Conservation (phyloP, 2,888 invertebrate species). For the Horisme vitalbata region DNA sequence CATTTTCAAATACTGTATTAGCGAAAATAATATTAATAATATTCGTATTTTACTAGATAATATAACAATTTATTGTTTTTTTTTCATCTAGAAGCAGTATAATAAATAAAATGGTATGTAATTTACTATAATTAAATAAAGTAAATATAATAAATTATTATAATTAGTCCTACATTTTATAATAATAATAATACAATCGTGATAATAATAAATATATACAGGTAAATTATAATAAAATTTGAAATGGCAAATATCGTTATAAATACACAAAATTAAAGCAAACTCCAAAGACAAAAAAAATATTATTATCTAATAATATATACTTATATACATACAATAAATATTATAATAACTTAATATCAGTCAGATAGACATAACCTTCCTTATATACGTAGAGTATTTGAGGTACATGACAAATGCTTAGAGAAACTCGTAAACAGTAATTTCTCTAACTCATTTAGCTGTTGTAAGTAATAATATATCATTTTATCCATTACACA, state of each 20-base stretch:
- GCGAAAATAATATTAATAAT: not conserved
- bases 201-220: too few species aligned
- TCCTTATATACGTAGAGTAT: constrained; percentile 45
- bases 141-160: too few species aligned
- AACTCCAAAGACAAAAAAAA: constrained; percentile 65
- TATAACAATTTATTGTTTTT: not conserved
- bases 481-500: constrained; percentile 32
- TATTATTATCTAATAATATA: constrained; percentile 38
- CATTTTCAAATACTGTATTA: constrained; percentile 17
- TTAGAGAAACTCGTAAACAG: constrained; percentile 31
- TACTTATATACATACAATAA: constrained; percentile 41
- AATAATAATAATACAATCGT: too few species aligned
- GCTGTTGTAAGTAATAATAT: constrained; percentile 28
- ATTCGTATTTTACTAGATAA: not conserved
- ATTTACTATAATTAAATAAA: constrained; percentile 4
- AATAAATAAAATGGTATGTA: constrained; percentile 9
- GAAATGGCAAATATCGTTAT: constrained; percentile 22
- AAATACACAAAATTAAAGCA: constrained; percentile 62
- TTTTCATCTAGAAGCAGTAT: not conserved
- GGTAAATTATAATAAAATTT: not conserved
- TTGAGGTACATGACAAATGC: constrained; percentile 57
- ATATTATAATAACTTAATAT: constrained; percentile 36
- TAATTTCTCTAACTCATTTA: constrained; percentile 36
- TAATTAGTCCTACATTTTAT: too few species aligned
- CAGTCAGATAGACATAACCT: constrained; percentile 17